Base-by-base conservation (phyloP, 92 coral and sea anemone genomes). In the Meandrina meandrites region DNA sequence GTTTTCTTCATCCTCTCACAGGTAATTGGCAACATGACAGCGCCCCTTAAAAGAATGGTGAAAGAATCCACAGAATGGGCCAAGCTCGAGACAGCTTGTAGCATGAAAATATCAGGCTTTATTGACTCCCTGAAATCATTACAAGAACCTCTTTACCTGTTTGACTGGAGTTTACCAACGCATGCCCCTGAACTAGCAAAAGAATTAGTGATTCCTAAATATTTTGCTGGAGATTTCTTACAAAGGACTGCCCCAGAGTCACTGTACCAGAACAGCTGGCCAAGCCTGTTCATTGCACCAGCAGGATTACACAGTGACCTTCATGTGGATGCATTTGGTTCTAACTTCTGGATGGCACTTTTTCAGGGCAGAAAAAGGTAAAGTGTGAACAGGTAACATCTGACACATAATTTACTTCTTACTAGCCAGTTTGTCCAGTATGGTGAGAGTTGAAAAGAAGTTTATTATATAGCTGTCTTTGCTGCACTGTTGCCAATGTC, bases 291-390 rank as follows among this genome's bases (percentile, higher is more conserved):
- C 58, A 87, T 92, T 50, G 90, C 91, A 67, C 91, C 95, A 14
- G 74, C 81, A 57, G 95, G 95, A 19, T 36, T 83, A 37, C 58
- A 76, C 58, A 90, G 85, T 5, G 88, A 84, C 31, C 86, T 92
- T 50, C 91, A 92, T 73, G 82, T 92, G 40, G 95, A 92, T 70
- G 82, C 93, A 40, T 87, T 92, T 90, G 89, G 93, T 36, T 92
- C 93, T 14, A 90, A 92, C 79, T 84, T 84, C 67, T 92, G 95
- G 95, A 90, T 92, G 90, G 95, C 95, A 12, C 91, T 92, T 22
- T 92, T 90, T 80, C 87, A 90, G 79, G 95, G 95, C 79, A 81
- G 91, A 64, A 90, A 90, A 85, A 92, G 89, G 95, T 90, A 42
- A 5, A 60, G 28, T 60, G 30, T 57, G 24, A 60, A 60, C 31